Percentiles rank a stretch among this genome's conserved stretches.
Conservation (phyloP, 2,113 vertebrate genomes). For the Burhinus oedicnemus region DNA sequence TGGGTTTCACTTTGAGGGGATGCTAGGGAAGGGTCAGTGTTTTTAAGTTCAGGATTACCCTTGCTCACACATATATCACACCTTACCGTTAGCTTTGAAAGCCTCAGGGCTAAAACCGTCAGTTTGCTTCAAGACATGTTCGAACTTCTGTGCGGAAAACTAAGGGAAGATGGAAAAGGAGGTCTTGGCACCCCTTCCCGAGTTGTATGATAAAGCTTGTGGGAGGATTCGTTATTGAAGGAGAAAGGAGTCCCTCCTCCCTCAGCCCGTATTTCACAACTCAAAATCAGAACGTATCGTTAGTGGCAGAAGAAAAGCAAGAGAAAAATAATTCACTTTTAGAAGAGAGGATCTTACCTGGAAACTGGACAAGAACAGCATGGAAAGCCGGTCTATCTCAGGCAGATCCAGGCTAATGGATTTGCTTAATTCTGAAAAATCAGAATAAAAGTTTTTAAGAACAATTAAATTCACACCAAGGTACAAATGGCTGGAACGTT, state of each 20-base stretch:
- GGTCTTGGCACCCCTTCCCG: no score
- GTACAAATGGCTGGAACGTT: neutral
- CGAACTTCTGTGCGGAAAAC: constrained; percentile 73
- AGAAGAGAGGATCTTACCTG: constrained; percentile 44
- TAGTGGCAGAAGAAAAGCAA: neutral
- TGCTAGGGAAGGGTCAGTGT: accelerated
- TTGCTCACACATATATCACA: accelerated
- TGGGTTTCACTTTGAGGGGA: neutral
- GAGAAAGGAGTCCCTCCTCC: neutral
- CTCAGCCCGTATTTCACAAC: neutral
- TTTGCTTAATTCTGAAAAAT: constrained; percentile 69
- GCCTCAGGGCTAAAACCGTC: constrained; percentile 62
- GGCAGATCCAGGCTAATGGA: constrained; percentile 66
- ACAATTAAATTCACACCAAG: no score
- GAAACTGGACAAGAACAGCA: constrained; percentile 72
- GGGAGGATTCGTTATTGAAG: neutral
- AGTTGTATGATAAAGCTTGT: accelerated
- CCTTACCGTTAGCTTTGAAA: constrained; percentile 68
- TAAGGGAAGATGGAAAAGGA: neutral
- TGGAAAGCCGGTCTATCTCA: constrained; percentile 63
- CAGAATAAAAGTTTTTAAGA: neutral
- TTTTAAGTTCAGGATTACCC: neutral
- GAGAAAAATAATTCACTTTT: neutral
- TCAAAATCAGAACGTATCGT: neutral
- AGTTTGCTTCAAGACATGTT: constrained; percentile 32